Evolutionary conservation across 2,888 invertebrate genomes (phyloP).

Genomic region (Autographa pulchrina): DNA sequence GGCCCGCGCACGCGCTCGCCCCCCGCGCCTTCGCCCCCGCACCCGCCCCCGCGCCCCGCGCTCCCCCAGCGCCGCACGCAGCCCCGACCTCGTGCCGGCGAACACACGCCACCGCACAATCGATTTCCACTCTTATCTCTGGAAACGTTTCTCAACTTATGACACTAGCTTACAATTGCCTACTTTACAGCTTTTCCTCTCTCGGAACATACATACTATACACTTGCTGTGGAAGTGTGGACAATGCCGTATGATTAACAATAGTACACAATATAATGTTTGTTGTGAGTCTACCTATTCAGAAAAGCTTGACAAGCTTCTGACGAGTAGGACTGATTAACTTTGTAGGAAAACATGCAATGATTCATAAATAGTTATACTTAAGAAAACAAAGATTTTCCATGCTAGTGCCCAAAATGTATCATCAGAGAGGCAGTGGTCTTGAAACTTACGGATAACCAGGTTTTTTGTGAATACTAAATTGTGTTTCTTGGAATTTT

Average conservation of each 20-base stretch:
- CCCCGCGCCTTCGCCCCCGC: conserved; percentile 60
- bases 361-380: background rate
- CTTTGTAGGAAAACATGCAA: background rate
- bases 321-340: background rate
- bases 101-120: conserved; percentile 59
- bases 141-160: conserved; percentile 53
- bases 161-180: conserved; percentile 44
- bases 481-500: background rate
- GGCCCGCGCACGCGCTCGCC: conserved; percentile 70
- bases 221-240: conserved; percentile 12
- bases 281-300: background rate
- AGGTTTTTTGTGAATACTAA: background rate
- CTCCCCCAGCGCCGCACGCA: conserved; percentile 68
- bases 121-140: conserved; percentile 73
- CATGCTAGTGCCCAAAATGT: background rate
- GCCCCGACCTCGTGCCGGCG: conserved; percentile 62
- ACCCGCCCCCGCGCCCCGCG: conserved; percentile 49
- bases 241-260: conserved; percentile 6
- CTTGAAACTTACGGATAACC: background rate
- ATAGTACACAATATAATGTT: conserved; percentile 1
- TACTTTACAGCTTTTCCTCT: conserved; percentile 41
- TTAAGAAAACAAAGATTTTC: background rate
- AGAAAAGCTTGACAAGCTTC: background rate
- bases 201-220: conserved; percentile 7
- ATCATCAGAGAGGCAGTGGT: background rate